phyloP scores from a whole-genome alignment of 2,797 vertebrate genomes.

The Aselliscus stoliczkanus region DNA sequence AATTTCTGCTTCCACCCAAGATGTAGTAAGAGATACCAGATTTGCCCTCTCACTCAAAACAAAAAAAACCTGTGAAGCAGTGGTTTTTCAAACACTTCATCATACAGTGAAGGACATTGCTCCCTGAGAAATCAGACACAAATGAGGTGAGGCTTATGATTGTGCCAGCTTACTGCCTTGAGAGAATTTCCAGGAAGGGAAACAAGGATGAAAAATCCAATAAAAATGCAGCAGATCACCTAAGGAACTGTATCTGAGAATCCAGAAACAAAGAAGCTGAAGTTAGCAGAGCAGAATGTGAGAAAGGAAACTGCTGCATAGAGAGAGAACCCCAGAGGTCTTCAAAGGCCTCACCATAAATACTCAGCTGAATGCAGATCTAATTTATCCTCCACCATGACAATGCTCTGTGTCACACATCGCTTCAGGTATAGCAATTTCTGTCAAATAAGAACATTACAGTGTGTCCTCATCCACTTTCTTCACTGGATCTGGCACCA shows the following conservation, averaged over 20 bases:
- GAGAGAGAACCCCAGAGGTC: neutral
- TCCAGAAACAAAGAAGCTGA: neutral
- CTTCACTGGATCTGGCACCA: too few relatives aligned
- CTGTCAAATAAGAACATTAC: too few relatives aligned
- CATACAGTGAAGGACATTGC: neutral
- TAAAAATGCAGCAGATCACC: neutral
- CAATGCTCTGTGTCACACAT: too few relatives aligned
- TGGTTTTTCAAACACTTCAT: neutral
- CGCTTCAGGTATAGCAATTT: too few relatives aligned
- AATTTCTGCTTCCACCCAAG: neutral
- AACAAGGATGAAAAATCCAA: neutral
- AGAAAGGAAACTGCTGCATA: neutral
- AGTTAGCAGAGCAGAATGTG: neutral
- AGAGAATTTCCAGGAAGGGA: neutral
- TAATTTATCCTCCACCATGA: too few relatives aligned
- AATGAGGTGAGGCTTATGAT: neutral
- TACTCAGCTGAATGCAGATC: neutral
- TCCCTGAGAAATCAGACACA: neutral
- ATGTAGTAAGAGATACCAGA: neutral
- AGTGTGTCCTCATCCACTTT: too few relatives aligned
- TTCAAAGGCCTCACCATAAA: neutral
- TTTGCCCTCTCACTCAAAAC: neutral
- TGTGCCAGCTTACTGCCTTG: neutral
- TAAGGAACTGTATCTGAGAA: neutral
- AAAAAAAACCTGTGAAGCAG: neutral